Evolutionary conservation across 2,113 vertebrate genomes (phyloP).

Genomic region (Bagarius yarrelli): DNA sequence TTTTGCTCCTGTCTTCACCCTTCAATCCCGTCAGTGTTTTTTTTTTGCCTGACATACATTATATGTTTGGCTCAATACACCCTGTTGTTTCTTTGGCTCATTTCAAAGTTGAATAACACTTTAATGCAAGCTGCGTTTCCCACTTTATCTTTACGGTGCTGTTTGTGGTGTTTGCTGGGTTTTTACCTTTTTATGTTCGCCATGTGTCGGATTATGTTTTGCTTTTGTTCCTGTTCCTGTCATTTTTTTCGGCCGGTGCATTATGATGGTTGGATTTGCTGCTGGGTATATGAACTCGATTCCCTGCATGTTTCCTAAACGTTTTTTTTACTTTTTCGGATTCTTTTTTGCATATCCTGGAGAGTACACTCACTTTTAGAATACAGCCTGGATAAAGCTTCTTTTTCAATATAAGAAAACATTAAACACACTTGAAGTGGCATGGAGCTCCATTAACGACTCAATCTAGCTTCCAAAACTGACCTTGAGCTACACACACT

Average conservation of each 20-base stretch:
- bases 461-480: slow-evolving; percentile 29
- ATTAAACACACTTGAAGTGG: slow-evolving; percentile 26
- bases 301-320: neutral
- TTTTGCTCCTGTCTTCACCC: neutral
- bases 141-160: neutral
- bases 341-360: neutral
- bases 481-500: neutral
- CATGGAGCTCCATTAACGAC: slow-evolving; percentile 29
- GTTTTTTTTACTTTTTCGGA: neutral
- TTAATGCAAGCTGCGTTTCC: neutral
- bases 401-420: slow-evolving; percentile 2
- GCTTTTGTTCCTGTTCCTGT: neutral
- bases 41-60: neutral
- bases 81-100: neutral
- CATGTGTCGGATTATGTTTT: neutral
- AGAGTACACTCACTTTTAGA: neutral
- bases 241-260: neutral
- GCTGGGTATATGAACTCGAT: neutral
- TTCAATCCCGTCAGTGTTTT: neutral
- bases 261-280: neutral
- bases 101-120: neutral
- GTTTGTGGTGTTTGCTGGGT: neutral
- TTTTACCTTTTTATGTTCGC: neutral
- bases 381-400: neutral
- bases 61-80: neutral